Conservation (phyloP, 1,140 invertebrate species). For the Semibalanus balanoides region DNA sequence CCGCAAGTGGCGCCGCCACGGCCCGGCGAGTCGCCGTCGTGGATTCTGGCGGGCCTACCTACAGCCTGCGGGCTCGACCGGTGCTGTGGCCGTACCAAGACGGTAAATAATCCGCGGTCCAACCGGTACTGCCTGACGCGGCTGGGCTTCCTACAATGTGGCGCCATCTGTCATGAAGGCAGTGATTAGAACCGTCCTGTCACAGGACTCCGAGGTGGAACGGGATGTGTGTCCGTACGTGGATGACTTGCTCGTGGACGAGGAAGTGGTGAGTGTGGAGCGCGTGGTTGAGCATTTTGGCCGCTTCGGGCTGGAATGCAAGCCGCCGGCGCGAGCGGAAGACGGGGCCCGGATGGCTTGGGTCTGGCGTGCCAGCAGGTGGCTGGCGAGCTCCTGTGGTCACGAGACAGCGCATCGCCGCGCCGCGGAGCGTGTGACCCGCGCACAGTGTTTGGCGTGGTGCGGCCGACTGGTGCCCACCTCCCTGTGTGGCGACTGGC, state of each 20-base stretch:
- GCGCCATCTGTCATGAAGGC: background rate
- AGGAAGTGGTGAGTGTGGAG: background rate
- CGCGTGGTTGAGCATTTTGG: background rate
- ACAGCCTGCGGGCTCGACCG: background rate
- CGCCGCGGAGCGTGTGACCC: background rate
- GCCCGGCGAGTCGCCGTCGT: background rate
- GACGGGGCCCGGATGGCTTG: background rate
- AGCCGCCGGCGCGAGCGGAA: background rate
- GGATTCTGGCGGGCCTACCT: background rate
- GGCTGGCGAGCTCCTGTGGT: background rate
- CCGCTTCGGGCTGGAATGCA: background rate
- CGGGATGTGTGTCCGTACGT: background rate
- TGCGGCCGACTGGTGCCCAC: constrained; percentile 11
- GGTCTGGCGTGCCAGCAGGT: background rate
- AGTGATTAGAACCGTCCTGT: background rate
- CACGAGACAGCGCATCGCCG: background rate
- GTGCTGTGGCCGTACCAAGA: constrained; percentile 6
- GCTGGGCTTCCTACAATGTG: background rate
- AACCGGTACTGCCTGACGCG: constrained; percentile 3
- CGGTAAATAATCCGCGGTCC: background rate
- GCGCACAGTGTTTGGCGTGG: background rate
- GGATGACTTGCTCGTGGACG: constrained; percentile 2
- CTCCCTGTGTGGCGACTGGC: constrained; percentile 8
- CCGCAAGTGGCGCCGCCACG: constrained; percentile 5
- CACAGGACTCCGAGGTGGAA: background rate